These are phyloP conservation scores for Dicycla oo DNA, from an alignment of 2,888 invertebrate species.

Conservation along the genomic window DNA sequence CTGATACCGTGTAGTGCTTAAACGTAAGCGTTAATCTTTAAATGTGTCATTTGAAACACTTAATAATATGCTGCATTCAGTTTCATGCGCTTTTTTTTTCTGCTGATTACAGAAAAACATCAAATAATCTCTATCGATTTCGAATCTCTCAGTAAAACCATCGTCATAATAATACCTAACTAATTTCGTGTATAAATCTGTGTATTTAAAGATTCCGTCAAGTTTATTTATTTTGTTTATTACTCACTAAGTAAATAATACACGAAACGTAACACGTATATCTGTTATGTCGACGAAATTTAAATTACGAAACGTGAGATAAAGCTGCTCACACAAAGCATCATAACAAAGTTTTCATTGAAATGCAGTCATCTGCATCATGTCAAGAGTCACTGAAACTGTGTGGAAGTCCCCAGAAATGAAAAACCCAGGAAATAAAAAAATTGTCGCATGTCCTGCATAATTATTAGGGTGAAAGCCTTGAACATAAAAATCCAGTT, in stretches of 20 bases:
- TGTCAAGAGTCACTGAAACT: not conserved
- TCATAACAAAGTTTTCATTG: not conserved
- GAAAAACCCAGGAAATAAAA: too few relatives aligned
- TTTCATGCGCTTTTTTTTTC: not conserved
- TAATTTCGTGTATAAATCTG: not conserved
- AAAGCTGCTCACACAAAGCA: not conserved
- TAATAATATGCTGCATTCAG: too few relatives aligned
- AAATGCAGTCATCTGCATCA: not conserved
- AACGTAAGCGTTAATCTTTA: not conserved
- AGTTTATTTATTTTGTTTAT: not conserved
- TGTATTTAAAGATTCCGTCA: not conserved
- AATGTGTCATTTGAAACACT: not conserved
- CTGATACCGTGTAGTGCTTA: too few relatives aligned
- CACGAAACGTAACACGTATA: not conserved
- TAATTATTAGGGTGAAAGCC: not conserved
- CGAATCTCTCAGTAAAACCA: not conserved
- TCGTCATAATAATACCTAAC: not conserved
- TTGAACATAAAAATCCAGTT: conserved; percentile 16
- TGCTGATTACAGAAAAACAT: not conserved
- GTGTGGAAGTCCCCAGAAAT: not conserved
- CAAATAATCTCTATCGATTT: not conserved
- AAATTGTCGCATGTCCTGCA: too few relatives aligned
- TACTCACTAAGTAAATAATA: not conserved
- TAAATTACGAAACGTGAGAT: not conserved
- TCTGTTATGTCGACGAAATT: not conserved